phyloP scores from a whole-genome alignment of 2,888 invertebrate species.

The Tipula helvola region DNA sequence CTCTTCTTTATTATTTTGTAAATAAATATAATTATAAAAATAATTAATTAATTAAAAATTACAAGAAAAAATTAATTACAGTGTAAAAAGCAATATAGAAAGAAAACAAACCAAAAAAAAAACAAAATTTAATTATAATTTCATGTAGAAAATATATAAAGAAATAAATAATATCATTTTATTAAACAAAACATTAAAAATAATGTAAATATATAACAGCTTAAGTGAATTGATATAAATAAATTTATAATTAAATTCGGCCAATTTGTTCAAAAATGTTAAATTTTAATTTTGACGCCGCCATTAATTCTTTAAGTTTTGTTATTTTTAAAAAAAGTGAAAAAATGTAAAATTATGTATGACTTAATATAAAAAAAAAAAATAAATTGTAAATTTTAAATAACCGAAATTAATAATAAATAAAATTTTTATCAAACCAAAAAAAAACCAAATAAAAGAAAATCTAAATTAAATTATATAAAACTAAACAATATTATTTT shows the following conservation, averaged over 20 bases:
- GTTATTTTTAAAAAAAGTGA: not conserved
- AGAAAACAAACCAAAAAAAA: not conserved
- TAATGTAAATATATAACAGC: not conserved
- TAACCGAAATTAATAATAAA: not conserved
- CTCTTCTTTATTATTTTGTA: not conserved
- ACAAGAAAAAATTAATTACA: not conserved
- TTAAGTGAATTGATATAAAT: not conserved
- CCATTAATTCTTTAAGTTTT: not conserved
- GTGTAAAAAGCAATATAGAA: not conserved
- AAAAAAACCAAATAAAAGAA: not conserved
- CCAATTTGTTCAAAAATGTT: not conserved
- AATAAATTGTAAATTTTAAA: not conserved
- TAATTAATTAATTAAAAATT: not conserved
- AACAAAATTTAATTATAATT: not conserved
- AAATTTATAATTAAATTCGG: not conserved
- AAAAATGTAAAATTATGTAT: not conserved
- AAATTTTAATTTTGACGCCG: not conserved
- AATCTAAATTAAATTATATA: not conserved
- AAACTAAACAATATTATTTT: not conserved
- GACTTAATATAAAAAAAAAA: not conserved
- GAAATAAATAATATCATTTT: not conserved
- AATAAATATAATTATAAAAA: not conserved
- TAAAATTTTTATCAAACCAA: not conserved
- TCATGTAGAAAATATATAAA: not conserved
- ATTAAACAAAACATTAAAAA: not conserved